Evolutionary conservation across 1,140 invertebrate species (phyloP), one percentile per base, ranked within the genome.

Genomic region (Brachionus paranguensis): DNA sequence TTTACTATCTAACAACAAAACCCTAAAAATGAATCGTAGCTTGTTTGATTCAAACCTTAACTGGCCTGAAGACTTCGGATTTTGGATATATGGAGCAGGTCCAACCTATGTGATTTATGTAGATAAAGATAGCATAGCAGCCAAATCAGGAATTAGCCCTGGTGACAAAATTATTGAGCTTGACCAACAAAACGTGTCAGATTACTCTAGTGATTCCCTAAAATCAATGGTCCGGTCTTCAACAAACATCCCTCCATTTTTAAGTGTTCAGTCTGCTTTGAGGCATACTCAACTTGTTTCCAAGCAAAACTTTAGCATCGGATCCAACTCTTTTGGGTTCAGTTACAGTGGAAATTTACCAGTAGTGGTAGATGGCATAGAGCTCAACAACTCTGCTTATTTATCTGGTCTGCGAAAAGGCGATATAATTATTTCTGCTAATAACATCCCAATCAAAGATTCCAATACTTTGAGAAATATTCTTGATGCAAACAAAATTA

Each of bases 101-200:
- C 88, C 89, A 12, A 85, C 86, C 79, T 90, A 88, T 85, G 87
- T 90, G 10, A 81, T 87, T 29, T 85, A 79, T 83, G 88, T 90
- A 10, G 87, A 88, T 14, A 86, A 86, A 81, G 87, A 86, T 11
- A 87, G 87, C 81, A 76, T 86, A 1, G 88, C 88, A 12, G 85
- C 86, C 70, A 85, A 86, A 41, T 86, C 88, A 37, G 88, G 88
- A 8, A 85, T 90, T 4, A 83, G 85, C n/a, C 85, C 86, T 45
- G 89, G 88, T 12, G 89, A 90, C 78, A 88, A 88, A 72, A 86
- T 90, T 20, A 55, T 90, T 12, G 87, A 89, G 76, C 70, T 90
- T 17, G 88, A 89, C 78, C 87, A 86, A 7, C 86, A 87, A 24
- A 88, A 90, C 85, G 89, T 89, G 1, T 85, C 86, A 2, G 85